Conservation (phyloP, 2,797 vertebrate species). For the Vultur gryphus region DNA sequence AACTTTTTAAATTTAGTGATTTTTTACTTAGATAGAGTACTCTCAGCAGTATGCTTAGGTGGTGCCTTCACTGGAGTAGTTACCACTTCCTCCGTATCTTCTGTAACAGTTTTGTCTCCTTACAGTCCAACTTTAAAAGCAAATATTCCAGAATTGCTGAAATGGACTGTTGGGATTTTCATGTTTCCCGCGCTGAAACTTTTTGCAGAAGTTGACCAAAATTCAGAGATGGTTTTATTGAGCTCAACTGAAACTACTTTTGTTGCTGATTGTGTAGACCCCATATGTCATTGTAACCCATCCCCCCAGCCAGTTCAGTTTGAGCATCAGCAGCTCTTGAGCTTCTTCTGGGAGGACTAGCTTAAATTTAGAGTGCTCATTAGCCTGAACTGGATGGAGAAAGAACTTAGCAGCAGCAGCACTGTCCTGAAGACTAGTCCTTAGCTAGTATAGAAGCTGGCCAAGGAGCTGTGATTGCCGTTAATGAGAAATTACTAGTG, state of each 20-base stretch:
- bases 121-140: neutral
- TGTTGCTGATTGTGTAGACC: neutral
- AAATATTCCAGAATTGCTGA: neutral
- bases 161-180: neutral
- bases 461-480: neutral
- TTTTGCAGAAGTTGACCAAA: neutral
- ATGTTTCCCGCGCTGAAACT: neutral
- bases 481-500: neutral
- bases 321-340: neutral
- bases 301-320: neutral
- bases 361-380: neutral
- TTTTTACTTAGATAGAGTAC: neutral
- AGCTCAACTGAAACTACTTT: neutral
- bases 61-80: neutral
- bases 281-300: accelerated
- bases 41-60: neutral
- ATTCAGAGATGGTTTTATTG: neutral
- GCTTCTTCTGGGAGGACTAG: neutral
- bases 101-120: neutral
- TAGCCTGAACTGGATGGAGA: neutral
- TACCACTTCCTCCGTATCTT: neutral
- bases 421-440: neutral
- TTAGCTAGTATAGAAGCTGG: neutral
- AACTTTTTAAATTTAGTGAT: neutral
- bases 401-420: neutral